Evolutionary conservation across 2,113 vertebrate species (phyloP).

Genomic region (Proterorhinus semilunaris): DNA sequence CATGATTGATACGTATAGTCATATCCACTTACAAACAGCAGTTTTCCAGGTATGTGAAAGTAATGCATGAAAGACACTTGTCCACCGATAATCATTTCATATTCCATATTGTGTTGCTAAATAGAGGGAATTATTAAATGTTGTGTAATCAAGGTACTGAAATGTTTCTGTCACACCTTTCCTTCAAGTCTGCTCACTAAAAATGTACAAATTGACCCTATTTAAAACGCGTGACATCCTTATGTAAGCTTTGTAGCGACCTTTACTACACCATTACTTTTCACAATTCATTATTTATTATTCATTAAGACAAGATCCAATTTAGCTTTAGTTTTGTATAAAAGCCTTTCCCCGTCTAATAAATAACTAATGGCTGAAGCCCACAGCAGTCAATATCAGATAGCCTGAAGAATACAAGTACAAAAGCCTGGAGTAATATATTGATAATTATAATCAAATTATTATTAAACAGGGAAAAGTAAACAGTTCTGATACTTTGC

Average conservation of each 20-base stretch:
- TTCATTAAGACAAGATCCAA: conserved; percentile 8
- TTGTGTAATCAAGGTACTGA: no score
- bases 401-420: neutral
- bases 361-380: neutral
- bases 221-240: neutral
- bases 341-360: neutral
- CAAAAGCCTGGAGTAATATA: neutral
- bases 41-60: conserved; percentile 2
- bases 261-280: neutral
- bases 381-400: neutral
- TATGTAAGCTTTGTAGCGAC: neutral
- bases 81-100: neutral
- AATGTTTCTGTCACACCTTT: no score
- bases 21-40: neutral
- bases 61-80: neutral
- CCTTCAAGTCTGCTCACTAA: no score
- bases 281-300: conserved; percentile 3
- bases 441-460: no score
- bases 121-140: neutral
- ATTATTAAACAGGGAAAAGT: no score
- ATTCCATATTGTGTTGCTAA: neutral
- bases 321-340: neutral
- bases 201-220: neutral
- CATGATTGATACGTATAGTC: conserved; percentile 13
- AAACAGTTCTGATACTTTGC: conserved; percentile 16